Evolutionary conservation across 2,888 invertebrate species (phyloP), one percentile per base, ranked within the genome.

Genomic region (Orchesella flavescens): DNA sequence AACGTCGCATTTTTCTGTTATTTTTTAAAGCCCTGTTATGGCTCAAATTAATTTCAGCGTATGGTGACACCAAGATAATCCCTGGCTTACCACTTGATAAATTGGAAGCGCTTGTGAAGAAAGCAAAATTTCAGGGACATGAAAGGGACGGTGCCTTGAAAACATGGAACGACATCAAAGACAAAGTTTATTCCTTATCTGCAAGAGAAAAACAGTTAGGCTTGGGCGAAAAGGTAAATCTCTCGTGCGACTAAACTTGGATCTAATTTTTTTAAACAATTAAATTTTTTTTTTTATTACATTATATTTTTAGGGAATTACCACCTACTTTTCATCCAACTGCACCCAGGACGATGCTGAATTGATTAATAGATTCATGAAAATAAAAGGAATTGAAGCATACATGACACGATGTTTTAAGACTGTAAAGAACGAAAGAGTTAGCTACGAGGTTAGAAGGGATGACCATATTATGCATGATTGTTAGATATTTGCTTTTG

Each of bases 11-110:
- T n/a, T n/a, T n/a, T n/a, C n/a, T n/a, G n/a, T n/a, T n/a, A n/a
- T n/a, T n/a, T n/a, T n/a, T n/a, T n/a, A n/a, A n/a, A n/a, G n/a
- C n/a, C n/a, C n/a, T n/a, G n/a, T n/a, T n/a, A n/a, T n/a, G n/a
- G n/a, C n/a, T n/a, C n/a, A n/a, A n/a, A n/a, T n/a, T n/a, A n/a
- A n/a, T n/a, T 63, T 12, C 21, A 84, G 84, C 96, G n/a, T 97
- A 97, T 91, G 98, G 98, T 1, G 98, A 98, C 90, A 95, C 95
- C 66, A 98, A 98, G 91, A 95, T 98, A 89, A 93, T 98, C 89
- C 98, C 98, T 9, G 95, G 95, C 89, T 90, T 98, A 34, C 91
- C 94, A 0, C 91, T 92, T 89, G 92, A 93, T 0, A 93, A 94
- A 87, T 93, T 98, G 89, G 94, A 94, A 89, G 89, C 91, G 2